phyloP scores from a whole-genome alignment of 2,797 vertebrate species.

The Aphelocoma californica region DNA sequence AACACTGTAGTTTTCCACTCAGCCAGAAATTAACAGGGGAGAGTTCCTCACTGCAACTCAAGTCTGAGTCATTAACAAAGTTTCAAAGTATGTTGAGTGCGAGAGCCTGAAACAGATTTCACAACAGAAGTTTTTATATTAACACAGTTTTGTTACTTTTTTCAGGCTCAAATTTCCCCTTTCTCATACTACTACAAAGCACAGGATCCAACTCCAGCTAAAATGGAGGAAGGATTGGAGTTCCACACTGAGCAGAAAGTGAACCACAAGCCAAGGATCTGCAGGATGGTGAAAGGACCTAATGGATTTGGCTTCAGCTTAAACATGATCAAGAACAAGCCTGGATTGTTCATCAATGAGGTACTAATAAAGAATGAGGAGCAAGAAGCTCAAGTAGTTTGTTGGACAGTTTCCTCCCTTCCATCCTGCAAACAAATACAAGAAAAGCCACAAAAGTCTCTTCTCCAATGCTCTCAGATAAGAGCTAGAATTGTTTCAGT shows the following conservation, averaged over 20 bases:
- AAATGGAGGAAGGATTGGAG: slow-evolving; percentile 32
- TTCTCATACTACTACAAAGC: slow-evolving; percentile 81
- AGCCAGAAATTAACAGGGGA: not conserved
- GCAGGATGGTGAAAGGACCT: slow-evolving; percentile 81
- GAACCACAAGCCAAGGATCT: slow-evolving; percentile 83
- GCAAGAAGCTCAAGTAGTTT: not conserved
- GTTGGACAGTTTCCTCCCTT: not conserved
- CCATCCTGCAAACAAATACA: not conserved
- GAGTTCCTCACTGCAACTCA: not conserved
- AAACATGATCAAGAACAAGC: slow-evolving; percentile 81
- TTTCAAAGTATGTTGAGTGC: not conserved
- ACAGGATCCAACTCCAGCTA: slow-evolving; percentile 44
- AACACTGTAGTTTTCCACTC: not conserved
- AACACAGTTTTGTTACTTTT: not conserved
- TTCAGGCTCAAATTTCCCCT: slow-evolving; percentile 86
- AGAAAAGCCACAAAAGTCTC: not conserved
- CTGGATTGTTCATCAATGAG: slow-evolving; percentile 84
- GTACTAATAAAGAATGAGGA: slow-evolving; percentile 64
- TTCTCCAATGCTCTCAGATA: not conserved
- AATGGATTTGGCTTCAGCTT: slow-evolving; percentile 89
- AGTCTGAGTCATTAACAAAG: not conserved
- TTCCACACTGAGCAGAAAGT: not conserved
- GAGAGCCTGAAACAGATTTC: not conserved
- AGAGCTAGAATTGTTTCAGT: not conserved
- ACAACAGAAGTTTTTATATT: not conserved